These are phyloP conservation scores for Labroides dimidiatus DNA, from an alignment of 2,797 vertebrate species.

Conservation along the genomic window DNA sequence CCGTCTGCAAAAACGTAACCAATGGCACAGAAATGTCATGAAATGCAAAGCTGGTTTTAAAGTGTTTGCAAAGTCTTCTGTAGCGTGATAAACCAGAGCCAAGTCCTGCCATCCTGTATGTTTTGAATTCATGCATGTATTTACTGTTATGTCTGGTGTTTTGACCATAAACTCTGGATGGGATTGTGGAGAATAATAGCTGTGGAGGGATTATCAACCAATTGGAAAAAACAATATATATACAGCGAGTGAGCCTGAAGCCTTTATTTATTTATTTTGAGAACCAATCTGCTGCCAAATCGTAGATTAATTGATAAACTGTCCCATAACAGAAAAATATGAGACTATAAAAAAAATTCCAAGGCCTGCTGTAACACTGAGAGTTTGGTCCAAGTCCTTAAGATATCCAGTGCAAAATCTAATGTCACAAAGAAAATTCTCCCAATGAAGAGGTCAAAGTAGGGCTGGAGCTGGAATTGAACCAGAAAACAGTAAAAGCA, in stretches of 20 bases:
- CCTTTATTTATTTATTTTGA: no score
- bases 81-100: constrained; percentile 3
- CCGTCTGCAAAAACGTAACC: not conserved
- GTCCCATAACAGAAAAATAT: no score
- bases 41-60: not conserved
- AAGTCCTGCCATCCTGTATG: constrained; percentile 5
- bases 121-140: constrained; percentile 19
- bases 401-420: no score
- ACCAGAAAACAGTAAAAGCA: no score
- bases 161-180: constrained; percentile 19
- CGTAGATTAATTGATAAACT: no score
- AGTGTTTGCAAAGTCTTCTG: not conserved
- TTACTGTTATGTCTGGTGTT: constrained; percentile 12
- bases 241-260: not conserved
- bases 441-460: no score
- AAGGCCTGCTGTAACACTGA: no score
- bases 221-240: not conserved
- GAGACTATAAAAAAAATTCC: no score
- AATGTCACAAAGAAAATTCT: no score
- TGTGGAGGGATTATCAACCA: constrained; percentile 9
- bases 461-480: no score
- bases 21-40: not conserved
- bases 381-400: no score
- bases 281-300: no score
- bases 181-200: constrained; percentile 10